phyloP scores from a whole-genome alignment of 1,140 invertebrate genomes.

The Homalodisca vitripennis region DNA sequence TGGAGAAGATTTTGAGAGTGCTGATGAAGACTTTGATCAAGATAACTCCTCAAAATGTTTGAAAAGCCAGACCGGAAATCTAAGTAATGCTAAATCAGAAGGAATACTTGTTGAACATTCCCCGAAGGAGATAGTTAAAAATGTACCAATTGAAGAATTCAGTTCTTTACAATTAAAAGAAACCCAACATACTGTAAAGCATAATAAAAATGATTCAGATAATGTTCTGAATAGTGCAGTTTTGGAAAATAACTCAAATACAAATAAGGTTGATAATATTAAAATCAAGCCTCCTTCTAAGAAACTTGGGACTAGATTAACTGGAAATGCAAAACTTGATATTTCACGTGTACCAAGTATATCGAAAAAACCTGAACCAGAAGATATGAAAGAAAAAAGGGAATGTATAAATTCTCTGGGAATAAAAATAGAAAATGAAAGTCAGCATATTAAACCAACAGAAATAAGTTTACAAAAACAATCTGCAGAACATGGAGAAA shows the following conservation, averaged over 20 bases:
- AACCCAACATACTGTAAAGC: neutral
- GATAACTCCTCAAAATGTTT: conserved; percentile 45
- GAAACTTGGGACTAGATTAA: neutral
- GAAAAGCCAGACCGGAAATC: no score
- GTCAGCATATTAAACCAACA: no score
- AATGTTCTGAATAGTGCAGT: neutral
- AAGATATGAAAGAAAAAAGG: no score
- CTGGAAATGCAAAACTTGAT: no score
- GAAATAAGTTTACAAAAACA: no score
- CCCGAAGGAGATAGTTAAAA: neutral
- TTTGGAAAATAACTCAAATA: neutral
- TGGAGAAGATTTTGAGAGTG: conserved; percentile 68
- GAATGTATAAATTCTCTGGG: neutral
- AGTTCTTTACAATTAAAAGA: neutral
- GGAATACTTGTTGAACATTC: conserved; percentile 36
- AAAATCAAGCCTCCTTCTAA: neutral
- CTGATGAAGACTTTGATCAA: conserved; percentile 47
- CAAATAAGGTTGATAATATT: neutral
- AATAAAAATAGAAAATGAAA: neutral
- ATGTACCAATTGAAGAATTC: neutral
- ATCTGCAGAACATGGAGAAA: neutral
- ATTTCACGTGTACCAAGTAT: no score
- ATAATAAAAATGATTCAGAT: neutral
- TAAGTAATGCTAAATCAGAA: no score
- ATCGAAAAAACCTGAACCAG: no score